Base-by-base conservation (phyloP, 2,888 invertebrate species). In the Cheilosia vernalis region DNA sequence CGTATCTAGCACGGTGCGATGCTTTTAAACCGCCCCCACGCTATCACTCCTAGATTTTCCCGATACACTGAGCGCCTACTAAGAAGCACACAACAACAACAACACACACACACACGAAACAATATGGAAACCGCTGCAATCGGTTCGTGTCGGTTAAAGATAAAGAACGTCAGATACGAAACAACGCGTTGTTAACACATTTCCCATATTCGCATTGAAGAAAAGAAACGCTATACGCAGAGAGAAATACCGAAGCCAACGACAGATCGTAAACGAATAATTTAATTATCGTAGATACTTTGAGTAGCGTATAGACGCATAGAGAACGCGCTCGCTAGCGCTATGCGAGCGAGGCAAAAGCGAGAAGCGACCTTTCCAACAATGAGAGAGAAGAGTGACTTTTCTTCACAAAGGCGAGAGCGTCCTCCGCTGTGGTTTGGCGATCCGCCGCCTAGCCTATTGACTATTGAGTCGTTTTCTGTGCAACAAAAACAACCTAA, bases 251-350 rank as follows among this genome's bases (percentile, higher is more conserved):
- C 69, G 84, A 70, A 79, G 58, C 79, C 58, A 67, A 84, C 74
- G 83, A 79, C 73, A 73, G 79, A 84, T 79, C 79, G 70, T 79
- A 74, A 74, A 74, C 84, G 69, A 84, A 79, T 79, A 84, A 72
- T 42, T 51, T 27, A 51, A 61, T 79, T 79, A 74, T 79, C 79
- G 74, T 74, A 60, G 84, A 84, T 84, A 84, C 74, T 64, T 53
- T 74, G 61, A 58, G 53, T 49, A 70, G 79, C 47, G 19, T 47
- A 17, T 63, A 74, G 79, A 55, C 58, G 58, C 74, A 74, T 37
- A 37, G 37, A 24, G 13, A 51, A 13, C 51, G 6, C 21, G 19
- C 47, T 17, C n/a, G n/a, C n/a, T n/a, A 51, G 15, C 13, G 47
- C 47, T 17, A 42, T 44, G 33, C 42, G 53, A 37, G 72, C 33